These are phyloP conservation scores for Eptesicus fuscus DNA, from an alignment of 2,113 vertebrate genomes.

Conservation along the genomic window DNA sequence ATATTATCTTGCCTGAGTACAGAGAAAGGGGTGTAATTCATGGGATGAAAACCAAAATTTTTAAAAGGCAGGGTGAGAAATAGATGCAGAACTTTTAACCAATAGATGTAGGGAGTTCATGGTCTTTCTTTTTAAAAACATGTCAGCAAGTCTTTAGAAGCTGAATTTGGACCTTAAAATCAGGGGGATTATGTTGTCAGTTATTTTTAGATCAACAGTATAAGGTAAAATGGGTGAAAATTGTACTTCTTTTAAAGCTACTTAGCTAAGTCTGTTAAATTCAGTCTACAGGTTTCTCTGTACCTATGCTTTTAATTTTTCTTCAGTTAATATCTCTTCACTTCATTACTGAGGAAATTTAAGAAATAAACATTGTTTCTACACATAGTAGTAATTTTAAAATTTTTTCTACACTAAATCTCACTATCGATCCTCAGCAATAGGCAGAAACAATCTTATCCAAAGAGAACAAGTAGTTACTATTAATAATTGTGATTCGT, in stretches of 20 bases:
- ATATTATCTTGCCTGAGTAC: constrained; percentile 67
- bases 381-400: not conserved
- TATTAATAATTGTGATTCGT: not conserved
- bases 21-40: constrained; percentile 67
- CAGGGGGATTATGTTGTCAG: constrained; percentile 76
- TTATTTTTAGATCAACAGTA: constrained; percentile 69
- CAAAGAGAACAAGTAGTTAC: not conserved
- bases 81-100: constrained; percentile 56
- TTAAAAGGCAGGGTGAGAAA: constrained; percentile 60
- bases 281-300: not conserved
- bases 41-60: constrained; percentile 66
- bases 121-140: constrained; percentile 57
- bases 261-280: constrained; percentile 64
- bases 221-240: constrained; percentile 69
- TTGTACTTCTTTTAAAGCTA: constrained; percentile 65
- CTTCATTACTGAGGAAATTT: constrained; percentile 17
- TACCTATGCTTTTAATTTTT: not conserved
- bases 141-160: constrained; percentile 76
- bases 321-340: not conserved
- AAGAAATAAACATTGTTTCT: not conserved
- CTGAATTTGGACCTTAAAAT: constrained; percentile 70
- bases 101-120: constrained; percentile 42
- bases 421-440: not conserved
- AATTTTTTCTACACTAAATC: not conserved
- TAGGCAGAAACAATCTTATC: not conserved